A percentile compares a stretch with the other conserved stretches of the same genome.
Evolutionary conservation across 2,797 vertebrate genomes (phyloP).

Genomic region (Scyliorhinus canicula): DNA sequence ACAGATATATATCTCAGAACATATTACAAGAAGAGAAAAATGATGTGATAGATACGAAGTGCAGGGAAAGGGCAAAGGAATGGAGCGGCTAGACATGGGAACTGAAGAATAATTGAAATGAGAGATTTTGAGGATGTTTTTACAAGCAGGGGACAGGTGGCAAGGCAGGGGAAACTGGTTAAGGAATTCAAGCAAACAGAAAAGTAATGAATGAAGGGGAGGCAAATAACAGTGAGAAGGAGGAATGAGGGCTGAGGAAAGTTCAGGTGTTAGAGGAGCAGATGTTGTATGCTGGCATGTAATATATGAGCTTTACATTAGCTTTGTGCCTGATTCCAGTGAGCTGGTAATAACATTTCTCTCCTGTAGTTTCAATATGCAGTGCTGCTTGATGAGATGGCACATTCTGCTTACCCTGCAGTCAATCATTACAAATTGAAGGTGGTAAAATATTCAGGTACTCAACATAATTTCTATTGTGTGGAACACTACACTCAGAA

Average conservation of each 20-base stretch:
- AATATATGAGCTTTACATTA: not conserved
- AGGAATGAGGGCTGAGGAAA: not conserved
- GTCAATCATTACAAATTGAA: constrained; percentile 32
- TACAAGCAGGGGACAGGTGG: not conserved
- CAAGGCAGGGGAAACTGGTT: not conserved
- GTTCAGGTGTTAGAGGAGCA: not conserved
- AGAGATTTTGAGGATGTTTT: not conserved
- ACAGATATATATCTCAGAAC: not conserved
- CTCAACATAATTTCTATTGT: not conserved
- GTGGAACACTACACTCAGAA: not conserved
- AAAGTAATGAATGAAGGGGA: not conserved
- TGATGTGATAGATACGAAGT: not conserved
- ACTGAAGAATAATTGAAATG: not conserved
- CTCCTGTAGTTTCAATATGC: not conserved
- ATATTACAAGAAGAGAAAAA: not conserved
- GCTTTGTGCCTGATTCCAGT: not conserved
- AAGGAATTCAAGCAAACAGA: not conserved
- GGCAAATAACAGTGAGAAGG: not conserved
- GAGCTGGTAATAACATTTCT: not conserved
- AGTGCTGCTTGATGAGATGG: not conserved
- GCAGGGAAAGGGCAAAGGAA: not conserved
- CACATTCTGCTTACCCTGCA: constrained; percentile 9
- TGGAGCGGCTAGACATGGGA: not conserved
- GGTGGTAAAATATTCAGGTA: not conserved
- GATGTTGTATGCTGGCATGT: not conserved